Evolutionary conservation across 2,113 vertebrate species (phyloP).

Genomic region (Synchiropus splendidus): DNA sequence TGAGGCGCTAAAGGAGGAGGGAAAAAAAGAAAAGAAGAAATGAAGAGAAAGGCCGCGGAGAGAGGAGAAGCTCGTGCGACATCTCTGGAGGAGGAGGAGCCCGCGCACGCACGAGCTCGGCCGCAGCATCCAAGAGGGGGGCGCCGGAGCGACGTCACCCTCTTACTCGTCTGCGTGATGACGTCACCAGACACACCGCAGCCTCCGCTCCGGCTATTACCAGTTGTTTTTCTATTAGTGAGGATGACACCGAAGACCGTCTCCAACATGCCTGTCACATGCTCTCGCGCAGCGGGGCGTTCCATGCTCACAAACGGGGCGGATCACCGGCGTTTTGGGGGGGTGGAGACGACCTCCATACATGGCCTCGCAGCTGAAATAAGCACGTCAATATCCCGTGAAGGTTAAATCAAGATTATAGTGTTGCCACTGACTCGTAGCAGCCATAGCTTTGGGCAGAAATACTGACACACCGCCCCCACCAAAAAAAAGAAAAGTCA

Average conservation of each 20-base stretch:
- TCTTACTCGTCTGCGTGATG: slow-evolving; percentile 34
- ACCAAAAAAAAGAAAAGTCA: no score
- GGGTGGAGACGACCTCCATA: no score
- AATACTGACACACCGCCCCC: no score
- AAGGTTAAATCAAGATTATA: no score
- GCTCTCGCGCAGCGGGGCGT: no score
- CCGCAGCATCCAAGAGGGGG: slow-evolving; percentile 54
- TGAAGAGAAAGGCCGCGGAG: slow-evolving; percentile 11
- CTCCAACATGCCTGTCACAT: not conserved
- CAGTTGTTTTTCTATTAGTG: not conserved
- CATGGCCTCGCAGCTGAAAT: no score
- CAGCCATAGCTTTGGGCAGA: no score
- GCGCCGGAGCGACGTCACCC: slow-evolving; percentile 33
- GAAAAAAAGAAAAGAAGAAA: slow-evolving; percentile 13
- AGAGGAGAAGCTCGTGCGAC: slow-evolving; percentile 53
- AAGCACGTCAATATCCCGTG: no score
- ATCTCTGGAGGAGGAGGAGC: slow-evolving; percentile 53
- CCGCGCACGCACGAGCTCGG: slow-evolving; percentile 57
- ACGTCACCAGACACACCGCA: slow-evolving; percentile 33
- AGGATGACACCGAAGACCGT: slow-evolving; percentile 1
- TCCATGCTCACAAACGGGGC: no score
- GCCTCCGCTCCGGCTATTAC: not conserved
- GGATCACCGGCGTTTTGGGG: no score
- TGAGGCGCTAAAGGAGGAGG: slow-evolving; percentile 13
- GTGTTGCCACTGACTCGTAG: no score